A percentile compares a stretch with the other conserved stretches of the same genome.
These are phyloP conservation scores for Protobothrops flavoviridis DNA, from an alignment of 2,113 vertebrate species.

Conservation along the genomic window DNA sequence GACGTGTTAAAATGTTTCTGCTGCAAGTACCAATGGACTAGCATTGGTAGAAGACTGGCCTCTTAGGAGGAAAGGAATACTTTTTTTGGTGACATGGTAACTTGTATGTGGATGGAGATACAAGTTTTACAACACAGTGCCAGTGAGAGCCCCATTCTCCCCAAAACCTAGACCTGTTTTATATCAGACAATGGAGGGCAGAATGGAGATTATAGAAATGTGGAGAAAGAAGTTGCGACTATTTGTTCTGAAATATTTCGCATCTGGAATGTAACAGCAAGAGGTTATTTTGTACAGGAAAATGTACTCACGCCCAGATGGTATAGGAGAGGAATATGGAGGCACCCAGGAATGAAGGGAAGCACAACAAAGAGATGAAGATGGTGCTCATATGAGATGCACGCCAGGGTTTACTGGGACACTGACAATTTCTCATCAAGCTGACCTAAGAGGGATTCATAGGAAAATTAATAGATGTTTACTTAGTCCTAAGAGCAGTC, in stretches of 20 bases:
- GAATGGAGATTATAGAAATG: background rate
- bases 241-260: background rate
- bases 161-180: no score
- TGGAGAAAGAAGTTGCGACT: background rate
- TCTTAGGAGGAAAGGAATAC: background rate
- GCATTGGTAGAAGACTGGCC: background rate
- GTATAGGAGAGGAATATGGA: conserved; percentile 84
- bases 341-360: conserved; percentile 88
- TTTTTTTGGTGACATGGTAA: no score
- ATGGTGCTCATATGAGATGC: conserved; percentile 89
- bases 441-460: conserved; percentile 73
- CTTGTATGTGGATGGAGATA: background rate
- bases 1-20: no score
- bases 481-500: accelerated
- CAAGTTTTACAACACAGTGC: background rate
- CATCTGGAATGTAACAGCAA: background rate
- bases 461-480: accelerated
- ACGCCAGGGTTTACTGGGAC: conserved; percentile 86
- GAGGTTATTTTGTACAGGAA: accelerated
- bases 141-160: background rate
- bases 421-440: conserved; percentile 91
- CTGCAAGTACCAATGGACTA: background rate
- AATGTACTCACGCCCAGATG: conserved; percentile 87
- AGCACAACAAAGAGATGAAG: conserved; percentile 90
- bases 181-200: no score